These are phyloP conservation scores for Neolamprologus longior DNA, from an alignment of 2,113 vertebrate species.

Conservation along the genomic window DNA sequence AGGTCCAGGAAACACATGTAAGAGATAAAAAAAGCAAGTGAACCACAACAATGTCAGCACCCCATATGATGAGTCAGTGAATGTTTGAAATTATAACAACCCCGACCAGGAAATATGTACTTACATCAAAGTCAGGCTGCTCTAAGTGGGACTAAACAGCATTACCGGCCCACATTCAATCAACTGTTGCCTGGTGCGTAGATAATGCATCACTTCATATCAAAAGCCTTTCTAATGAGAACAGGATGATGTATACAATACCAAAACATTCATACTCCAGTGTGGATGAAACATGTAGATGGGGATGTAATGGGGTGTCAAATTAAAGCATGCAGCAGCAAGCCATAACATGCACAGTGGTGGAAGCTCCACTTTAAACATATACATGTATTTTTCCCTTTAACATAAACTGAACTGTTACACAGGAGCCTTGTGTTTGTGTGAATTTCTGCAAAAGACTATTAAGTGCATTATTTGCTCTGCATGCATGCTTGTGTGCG, in stretches of 20 bases:
- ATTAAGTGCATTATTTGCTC: background rate
- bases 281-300: constrained; percentile 43
- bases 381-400: background rate
- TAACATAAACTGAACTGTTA: background rate
- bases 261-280: constrained; percentile 42
- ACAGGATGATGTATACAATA: constrained; percentile 57
- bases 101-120: constrained; percentile 67
- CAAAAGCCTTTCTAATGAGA: constrained; percentile 63
- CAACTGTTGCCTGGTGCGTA: constrained; percentile 52
- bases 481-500: background rate
- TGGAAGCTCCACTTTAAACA: constrained; percentile 11
- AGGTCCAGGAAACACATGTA: constrained; percentile 50
- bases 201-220: constrained; percentile 69
- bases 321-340: constrained; percentile 26
- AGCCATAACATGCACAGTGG: background rate
- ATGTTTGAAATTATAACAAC: constrained; percentile 64
- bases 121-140: constrained; percentile 61
- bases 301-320: constrained; percentile 42
- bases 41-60: constrained; percentile 55
- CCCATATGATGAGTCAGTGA: constrained; percentile 60
- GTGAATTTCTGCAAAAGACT: background rate
- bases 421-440: background rate
- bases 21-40: constrained; percentile 47
- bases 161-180: constrained; percentile 59
- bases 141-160: constrained; percentile 52